These are phyloP conservation scores for Drosophila subsilvestris DNA, from an alignment of 2,888 invertebrate species.

Conservation along the genomic window DNA sequence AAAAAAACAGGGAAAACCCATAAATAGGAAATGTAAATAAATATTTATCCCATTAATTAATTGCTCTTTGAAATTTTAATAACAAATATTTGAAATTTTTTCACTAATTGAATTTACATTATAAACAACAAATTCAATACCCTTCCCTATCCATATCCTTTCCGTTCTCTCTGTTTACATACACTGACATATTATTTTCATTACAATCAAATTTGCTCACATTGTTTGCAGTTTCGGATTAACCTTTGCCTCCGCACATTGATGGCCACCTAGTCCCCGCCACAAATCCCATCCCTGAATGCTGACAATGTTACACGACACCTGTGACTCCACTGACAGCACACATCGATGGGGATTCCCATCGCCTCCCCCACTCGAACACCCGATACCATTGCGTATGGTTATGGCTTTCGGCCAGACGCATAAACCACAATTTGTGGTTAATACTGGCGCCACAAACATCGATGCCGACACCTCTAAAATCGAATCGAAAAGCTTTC, in stretches of 20 bases:
- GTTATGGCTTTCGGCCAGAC: constrained; percentile 44
- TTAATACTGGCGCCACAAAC: constrained; percentile 64
- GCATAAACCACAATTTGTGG: constrained; percentile 52
- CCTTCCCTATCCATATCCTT: neutral
- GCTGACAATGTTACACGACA: constrained; percentile 12
- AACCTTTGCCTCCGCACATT: constrained; percentile 13
- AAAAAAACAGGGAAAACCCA: neutral
- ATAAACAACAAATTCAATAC: neutral
- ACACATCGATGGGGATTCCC: neutral
- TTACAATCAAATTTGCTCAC: constrained; percentile 15
- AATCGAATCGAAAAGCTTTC: constrained; percentile 58
- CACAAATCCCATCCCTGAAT: neutral
- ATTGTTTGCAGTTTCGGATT: constrained; percentile 28
- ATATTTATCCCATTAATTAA: neutral
- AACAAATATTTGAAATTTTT: neutral
- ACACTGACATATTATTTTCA: constrained; percentile 10
- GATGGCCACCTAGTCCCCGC: neutral
- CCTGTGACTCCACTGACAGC: constrained; percentile 12
- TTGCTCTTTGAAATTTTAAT: neutral
- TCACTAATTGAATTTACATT: neutral
- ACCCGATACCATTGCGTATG: neutral
- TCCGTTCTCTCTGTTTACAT: neutral
- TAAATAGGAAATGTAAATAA: neutral
- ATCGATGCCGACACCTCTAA: constrained; percentile 37
- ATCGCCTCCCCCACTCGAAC: neutral